A percentile compares a stretch with the other conserved stretches of the same genome.
Evolutionary conservation across 2,113 vertebrate genomes (phyloP).

Genomic region (Cyanistes caeruleus): DNA sequence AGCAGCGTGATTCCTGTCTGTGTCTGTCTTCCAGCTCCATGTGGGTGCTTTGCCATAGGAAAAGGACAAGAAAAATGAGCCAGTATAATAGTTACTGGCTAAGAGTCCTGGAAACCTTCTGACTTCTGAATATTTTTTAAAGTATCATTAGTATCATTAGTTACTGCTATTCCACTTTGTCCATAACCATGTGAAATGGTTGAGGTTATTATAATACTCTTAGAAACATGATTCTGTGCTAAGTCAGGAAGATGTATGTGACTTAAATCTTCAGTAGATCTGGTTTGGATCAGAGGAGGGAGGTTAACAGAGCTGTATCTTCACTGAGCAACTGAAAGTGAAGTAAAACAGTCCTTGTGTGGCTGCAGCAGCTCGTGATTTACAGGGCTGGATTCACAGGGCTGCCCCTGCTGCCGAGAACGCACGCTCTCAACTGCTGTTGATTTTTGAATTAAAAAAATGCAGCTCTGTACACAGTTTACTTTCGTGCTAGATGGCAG

Average conservation of each 20-base stretch:
- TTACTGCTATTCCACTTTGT: constrained; percentile 23
- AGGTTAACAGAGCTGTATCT: constrained; percentile 66
- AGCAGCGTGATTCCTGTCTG: not conserved
- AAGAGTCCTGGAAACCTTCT: not conserved
- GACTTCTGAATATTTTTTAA: not conserved
- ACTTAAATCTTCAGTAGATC: constrained; percentile 73
- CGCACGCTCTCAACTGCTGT: constrained; percentile 68
- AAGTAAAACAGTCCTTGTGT: constrained; percentile 62
- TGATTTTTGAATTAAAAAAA: constrained; percentile 84
- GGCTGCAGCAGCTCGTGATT: constrained; percentile 61
- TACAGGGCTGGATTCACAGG: constrained; percentile 55
- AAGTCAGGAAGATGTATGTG: constrained; percentile 72
- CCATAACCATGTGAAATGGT: not conserved
- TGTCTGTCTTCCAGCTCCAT: not conserved
- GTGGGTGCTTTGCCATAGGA: not conserved
- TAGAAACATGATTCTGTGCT: constrained; percentile 46
- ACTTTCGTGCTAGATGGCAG: constrained; percentile 73
- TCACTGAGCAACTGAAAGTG: constrained; percentile 63
- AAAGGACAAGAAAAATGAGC: not conserved
- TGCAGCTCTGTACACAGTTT: constrained; percentile 74
- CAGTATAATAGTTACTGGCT: not conserved
- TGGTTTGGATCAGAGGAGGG: constrained; percentile 76
- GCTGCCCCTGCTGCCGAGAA: constrained; percentile 66
- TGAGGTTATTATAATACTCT: constrained; percentile 23
- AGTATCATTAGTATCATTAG: not conserved